Base-by-base conservation (phyloP, 1,140 invertebrate genomes). In the Nephila pilipes region DNA sequence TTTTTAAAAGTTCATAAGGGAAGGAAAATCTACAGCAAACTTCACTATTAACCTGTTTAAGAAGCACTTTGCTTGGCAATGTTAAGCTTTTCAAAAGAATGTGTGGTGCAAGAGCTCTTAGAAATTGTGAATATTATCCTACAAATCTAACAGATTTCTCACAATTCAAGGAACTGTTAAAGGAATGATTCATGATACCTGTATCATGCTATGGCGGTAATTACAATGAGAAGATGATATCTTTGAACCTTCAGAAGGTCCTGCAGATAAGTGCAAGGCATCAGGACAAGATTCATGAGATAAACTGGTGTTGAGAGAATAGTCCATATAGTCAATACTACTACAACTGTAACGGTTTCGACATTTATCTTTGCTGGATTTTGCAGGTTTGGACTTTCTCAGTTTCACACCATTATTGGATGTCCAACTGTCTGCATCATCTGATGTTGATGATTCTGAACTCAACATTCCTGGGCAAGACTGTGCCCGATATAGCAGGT, bases 301-400 rank as follows among this genome's bases (percentile, higher is more conserved):
- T 22, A 60, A 87, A 46, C 38, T 32, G 14, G 46, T 29, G 32
- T 38, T 85, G 12, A 36, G 58, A 25, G 58, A 85, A 46, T 81
- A 85, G 16, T 94, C 89, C 55, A 69, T 90, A 38, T 92, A 92
- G 38, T 94, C 94, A 54, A 94, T 85, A 29, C 89, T 94, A n/a
- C 94, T 93, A 38, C 94, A 94, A 46, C 94, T 94, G 85, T 94
- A 94, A 36, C 94, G 88, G n/a, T 94, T 94, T 25, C 79, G n/a
- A 18, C 60, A 85, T 25, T 92, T 94, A 18, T 83, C 89, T 58
- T 38, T 80, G 8, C 57, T 58, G 20, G 57, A 65, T 63, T 90
- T 81, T 29, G 36, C 38, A 54, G 25, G 18, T 20, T 4, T 83
- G 12, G 89, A 69, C n/a, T 85, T 85, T 20, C 94, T 55, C 1